Evolutionary conservation across 2,113 vertebrate species (phyloP).

Genomic region (Etia nguti): DNA sequence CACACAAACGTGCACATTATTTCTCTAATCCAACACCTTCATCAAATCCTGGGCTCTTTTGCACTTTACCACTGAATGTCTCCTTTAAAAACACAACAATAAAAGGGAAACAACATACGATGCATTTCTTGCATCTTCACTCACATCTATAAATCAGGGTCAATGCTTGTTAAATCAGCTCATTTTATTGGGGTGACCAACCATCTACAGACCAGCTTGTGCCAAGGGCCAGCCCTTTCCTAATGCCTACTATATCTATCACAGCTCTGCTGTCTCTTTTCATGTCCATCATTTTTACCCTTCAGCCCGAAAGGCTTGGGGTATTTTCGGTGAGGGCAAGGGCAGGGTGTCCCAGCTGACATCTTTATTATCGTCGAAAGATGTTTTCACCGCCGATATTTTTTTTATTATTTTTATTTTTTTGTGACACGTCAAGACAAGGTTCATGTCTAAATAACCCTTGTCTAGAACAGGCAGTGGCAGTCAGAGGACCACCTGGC

Average conservation of each 20-base stretch:
- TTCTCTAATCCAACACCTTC: not conserved
- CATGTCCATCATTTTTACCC: not conserved
- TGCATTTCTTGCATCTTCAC: not conserved
- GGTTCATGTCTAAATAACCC: not conserved
- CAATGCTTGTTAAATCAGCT: not conserved
- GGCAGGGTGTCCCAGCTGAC: not conserved
- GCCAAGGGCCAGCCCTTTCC: not conserved
- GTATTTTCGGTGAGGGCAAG: not conserved
- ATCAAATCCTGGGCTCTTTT: not conserved
- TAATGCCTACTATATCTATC: not conserved
- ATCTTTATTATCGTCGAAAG: not conserved
- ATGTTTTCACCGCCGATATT: not conserved
- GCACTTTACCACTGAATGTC: not conserved
- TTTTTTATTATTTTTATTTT: not conserved
- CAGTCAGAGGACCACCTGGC: not conserved
- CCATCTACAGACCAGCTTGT: not conserved
- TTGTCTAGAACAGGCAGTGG: conserved; percentile 10
- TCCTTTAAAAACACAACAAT: not conserved
- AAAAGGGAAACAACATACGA: not conserved
- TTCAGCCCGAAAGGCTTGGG: not conserved
- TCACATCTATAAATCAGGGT: not conserved
- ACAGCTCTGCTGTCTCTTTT: not conserved
- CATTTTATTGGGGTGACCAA: not conserved
- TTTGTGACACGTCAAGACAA: not conserved
- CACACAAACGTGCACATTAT: not conserved